Evolutionary conservation across 2,888 invertebrate genomes (phyloP).

Genomic region (Clusia tigrina): DNA sequence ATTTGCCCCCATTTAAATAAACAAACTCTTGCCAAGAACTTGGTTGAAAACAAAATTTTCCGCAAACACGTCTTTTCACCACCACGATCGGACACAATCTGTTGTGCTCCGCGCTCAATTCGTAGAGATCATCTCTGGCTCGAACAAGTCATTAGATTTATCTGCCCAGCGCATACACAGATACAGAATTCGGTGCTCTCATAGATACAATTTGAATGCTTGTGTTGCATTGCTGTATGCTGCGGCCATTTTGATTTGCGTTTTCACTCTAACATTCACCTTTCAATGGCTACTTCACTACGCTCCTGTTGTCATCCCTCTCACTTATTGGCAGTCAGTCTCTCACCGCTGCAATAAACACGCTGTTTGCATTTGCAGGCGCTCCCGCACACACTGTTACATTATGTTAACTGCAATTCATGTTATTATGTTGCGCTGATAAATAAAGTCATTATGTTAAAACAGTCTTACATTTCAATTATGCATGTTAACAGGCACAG

Average conservation of each 20-base stretch:
- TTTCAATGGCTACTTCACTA: neutral
- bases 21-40: conserved; percentile 7
- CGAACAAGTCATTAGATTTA: conserved; percentile 52
- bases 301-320: neutral
- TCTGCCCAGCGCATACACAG: conserved; percentile 24
- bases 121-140: conserved; percentile 2
- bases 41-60: conserved; percentile 38
- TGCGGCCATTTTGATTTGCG: conserved; percentile 62
- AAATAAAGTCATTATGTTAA: neutral
- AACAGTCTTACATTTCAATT: neutral
- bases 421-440: neutral
- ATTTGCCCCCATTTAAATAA: conserved; percentile 3
- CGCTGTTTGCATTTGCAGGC: neutral
- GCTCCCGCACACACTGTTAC: too few species aligned
- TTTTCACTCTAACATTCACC: conserved; percentile 25
- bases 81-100: conserved; percentile 58
- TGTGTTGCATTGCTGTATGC: conserved; percentile 37
- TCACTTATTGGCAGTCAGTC: neutral
- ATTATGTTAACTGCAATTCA: too few species aligned
- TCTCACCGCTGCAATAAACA: neutral
- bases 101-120: conserved; percentile 37
- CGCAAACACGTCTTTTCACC: conserved; percentile 50
- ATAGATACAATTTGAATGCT: conserved; percentile 24
- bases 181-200: conserved; percentile 20
- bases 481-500: conserved; percentile 7